Evolutionary conservation across 2,113 vertebrate genomes (phyloP).

Genomic region (Oryzias javanicus): DNA sequence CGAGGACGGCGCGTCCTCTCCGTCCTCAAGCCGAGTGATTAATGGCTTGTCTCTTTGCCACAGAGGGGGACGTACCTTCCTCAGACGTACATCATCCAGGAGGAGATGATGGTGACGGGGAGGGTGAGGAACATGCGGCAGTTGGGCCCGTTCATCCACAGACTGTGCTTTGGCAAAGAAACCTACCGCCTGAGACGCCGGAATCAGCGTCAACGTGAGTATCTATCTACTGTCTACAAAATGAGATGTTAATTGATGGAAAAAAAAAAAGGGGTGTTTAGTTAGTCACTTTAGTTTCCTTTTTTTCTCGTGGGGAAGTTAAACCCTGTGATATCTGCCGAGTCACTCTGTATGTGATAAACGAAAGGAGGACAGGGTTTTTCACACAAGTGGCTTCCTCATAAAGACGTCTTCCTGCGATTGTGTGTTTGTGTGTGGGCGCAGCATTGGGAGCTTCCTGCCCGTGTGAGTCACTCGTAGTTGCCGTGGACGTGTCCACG

Average conservation of each 20-base stretch:
- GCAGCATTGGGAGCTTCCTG: slow-evolving; percentile 63
- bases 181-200: slow-evolving; percentile 88
- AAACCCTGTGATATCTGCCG: slow-evolving; percentile 18
- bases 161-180: slow-evolving; percentile 89
- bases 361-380: slow-evolving; percentile 28
- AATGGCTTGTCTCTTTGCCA: slow-evolving; percentile 34
- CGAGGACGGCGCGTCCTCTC: slow-evolving; percentile 24
- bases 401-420: slow-evolving; percentile 13
- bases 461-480: slow-evolving; percentile 62
- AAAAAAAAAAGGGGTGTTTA: neutral
- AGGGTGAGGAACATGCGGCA: slow-evolving; percentile 85
- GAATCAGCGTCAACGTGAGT: slow-evolving; percentile 81
- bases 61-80: slow-evolving; percentile 93
- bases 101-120: slow-evolving; percentile 91
- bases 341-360: slow-evolving; percentile 2
- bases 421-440: slow-evolving; percentile 50
- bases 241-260: slow-evolving; percentile 12
- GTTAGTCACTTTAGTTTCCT: slow-evolving; percentile 8
- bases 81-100: slow-evolving; percentile 92
- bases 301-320: slow-evolving; percentile 13
- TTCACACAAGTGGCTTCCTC: slow-evolving; percentile 39
- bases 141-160: slow-evolving; percentile 90
- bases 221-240: neutral
- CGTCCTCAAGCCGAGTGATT: slow-evolving; percentile 40
- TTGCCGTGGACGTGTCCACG: slow-evolving; percentile 47